Evolutionary conservation across 2,888 invertebrate species (phyloP).

Genomic region (Diaphora mendica): DNA sequence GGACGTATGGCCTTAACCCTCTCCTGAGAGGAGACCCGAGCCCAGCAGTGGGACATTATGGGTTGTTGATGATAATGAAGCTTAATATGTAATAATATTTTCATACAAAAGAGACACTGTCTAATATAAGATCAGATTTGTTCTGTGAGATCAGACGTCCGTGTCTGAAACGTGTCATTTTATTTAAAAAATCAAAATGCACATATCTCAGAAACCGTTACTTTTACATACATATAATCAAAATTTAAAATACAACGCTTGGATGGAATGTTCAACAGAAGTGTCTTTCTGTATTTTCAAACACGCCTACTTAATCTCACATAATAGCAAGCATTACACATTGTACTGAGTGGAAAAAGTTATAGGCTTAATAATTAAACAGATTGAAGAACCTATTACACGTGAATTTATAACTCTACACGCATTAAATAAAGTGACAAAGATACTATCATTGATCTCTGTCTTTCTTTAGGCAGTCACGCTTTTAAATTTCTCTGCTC

Average conservation of each 20-base stretch:
- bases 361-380: background rate
- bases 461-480: conserved; percentile 6
- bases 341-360: background rate
- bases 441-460: conserved; percentile 9
- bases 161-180: background rate
- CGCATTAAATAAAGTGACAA: conserved; percentile 1
- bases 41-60: too few species aligned
- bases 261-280: background rate
- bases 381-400: conserved; percentile 3
- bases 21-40: too few species aligned
- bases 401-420: conserved; percentile 4
- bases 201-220: background rate
- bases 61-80: too few species aligned
- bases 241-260: background rate
- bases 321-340: background rate
- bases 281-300: background rate
- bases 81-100: background rate
- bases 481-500: conserved; percentile 3
- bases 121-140: too few species aligned
- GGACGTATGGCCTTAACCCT: too few species aligned
- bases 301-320: background rate
- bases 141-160: background rate
- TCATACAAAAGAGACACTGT: background rate
- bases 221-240: background rate
- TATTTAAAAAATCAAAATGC: background rate